A percentile compares a stretch with the other conserved stretches of the same genome.
These are phyloP conservation scores for Agrenia bidenticulata DNA, from an alignment of 2,888 invertebrate genomes.

Conservation along the genomic window DNA sequence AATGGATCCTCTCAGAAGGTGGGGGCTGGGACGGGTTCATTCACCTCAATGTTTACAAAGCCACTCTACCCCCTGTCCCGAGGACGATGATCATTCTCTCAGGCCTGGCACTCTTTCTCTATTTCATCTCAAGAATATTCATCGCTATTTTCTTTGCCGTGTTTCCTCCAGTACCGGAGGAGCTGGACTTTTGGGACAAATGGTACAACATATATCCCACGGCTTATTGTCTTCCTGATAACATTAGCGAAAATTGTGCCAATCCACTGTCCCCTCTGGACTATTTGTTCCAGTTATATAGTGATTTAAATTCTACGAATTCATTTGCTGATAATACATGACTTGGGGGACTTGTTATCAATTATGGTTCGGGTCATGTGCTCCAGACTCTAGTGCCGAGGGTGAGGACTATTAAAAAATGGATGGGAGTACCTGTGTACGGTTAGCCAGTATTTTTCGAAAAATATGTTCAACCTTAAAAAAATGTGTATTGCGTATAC, in stretches of 20 bases:
- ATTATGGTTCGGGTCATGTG: no score
- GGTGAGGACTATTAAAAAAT: no score
- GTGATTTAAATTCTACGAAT: no score
- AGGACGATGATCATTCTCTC: slow-evolving; percentile 37
- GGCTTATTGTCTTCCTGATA: not conserved
- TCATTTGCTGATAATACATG: no score
- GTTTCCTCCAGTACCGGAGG: not conserved
- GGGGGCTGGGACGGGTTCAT: slow-evolving; percentile 52
- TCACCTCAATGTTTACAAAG: slow-evolving; percentile 40
- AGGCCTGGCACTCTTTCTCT: slow-evolving; percentile 16
- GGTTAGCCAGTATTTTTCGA: no score
- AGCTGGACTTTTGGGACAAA: slow-evolving; percentile 29
- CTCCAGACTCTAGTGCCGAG: no score
- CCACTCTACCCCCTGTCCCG: slow-evolving; percentile 45
- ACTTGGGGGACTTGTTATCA: no score
- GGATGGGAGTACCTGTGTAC: no score
- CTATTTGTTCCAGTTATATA: not conserved
- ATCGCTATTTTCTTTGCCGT: not conserved
- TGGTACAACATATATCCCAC: slow-evolving; percentile 33
- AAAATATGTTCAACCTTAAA: no score
- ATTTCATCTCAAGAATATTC: not conserved
- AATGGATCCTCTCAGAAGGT: slow-evolving; percentile 48
- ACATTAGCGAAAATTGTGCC: not conserved
- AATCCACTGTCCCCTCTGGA: not conserved
- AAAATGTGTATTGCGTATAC: no score